Evolutionary conservation across 2,113 vertebrate genomes (phyloP), one percentile per base, ranked within the genome.

Genomic region (Sylvilagus bachmani): DNA sequence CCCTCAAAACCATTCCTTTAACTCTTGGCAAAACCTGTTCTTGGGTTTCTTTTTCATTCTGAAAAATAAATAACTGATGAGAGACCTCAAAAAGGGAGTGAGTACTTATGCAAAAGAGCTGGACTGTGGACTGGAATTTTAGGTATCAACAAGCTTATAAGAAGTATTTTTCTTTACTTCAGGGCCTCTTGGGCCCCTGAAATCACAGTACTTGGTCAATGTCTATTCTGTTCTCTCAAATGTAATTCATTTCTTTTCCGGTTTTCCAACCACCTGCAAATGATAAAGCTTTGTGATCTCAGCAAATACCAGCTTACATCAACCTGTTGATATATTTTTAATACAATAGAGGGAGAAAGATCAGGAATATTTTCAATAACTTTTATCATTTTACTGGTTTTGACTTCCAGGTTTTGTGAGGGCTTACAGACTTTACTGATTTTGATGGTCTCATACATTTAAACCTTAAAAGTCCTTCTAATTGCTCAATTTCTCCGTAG

Each of bases 261-360:
- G 2, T 88, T 94, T 93, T 81, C 55, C n/a, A 78, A 44, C 91
- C 89, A 69, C 38, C 62, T 91, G 55, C 69, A 84, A 85, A 27
- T 64, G 6, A 73, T 33, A 69, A 93, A 93, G 10, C 8, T 77
- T 88, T 95, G 71, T 51, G 2, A 61, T 38, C n/a, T 95, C 25
- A 92, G 31, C 80, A 96, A 89, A 71, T 79, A 77, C 77, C 49
- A 94, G 5, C 22, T 90, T 74, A 33, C 14, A 80, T 62, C 74
- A 93, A 11, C 19, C 89, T 91, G 62, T 22, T 51, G n/a, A 31
- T 78, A 77, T 81, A 71, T 82, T 31, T 88, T 95, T 85, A 95
- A 86, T 66, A 73, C 22, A 31, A 27, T 82, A 53, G 24, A 4
- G 3, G 44, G 5, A 12, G 33, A 61, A 89, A 81, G 13, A 16